Evolutionary conservation across 2,888 invertebrate species (phyloP).

Genomic region (Clusia tigrina): DNA sequence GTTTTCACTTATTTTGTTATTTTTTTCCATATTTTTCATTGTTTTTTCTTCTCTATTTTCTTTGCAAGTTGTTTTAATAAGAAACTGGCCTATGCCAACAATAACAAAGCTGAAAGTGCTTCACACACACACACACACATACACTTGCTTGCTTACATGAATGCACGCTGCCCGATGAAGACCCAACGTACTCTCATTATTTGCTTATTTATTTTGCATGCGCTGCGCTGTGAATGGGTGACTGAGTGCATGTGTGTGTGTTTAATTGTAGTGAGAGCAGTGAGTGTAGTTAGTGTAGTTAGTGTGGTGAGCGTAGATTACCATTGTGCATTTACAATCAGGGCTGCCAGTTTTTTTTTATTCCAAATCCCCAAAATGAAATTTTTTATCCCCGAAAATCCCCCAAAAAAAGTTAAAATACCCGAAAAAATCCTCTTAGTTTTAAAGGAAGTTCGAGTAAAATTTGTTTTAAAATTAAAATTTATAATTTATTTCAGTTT

Average conservation of each 20-base stretch:
- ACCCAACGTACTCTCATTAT: slow-evolving; percentile 9
- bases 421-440: too few species aligned
- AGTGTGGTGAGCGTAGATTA: too few species aligned
- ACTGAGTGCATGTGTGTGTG: not conserved
- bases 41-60: not conserved
- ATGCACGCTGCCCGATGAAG: too few species aligned
- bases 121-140: slow-evolving; percentile 7
- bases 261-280: slow-evolving; percentile 17
- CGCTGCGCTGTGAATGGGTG: not conserved
- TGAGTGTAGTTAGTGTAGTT: too few species aligned
- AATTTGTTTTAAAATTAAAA: too few species aligned
- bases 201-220: slow-evolving; percentile 12
- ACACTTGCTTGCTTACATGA: slow-evolving; percentile 34
- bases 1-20: not conserved
- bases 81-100: slow-evolving; percentile 8
- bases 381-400: too few species aligned
- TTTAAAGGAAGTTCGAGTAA: too few species aligned
- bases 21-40: not conserved
- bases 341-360: too few species aligned
- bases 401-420: too few species aligned
- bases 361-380: too few species aligned
- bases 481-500: too few species aligned
- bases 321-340: too few species aligned
- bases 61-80: not conserved
- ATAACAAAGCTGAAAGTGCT: not conserved